Evolutionary conservation across 2,797 vertebrate genomes (phyloP), one percentile per base, ranked within the genome.

Genomic region (Acanthornis magna): DNA sequence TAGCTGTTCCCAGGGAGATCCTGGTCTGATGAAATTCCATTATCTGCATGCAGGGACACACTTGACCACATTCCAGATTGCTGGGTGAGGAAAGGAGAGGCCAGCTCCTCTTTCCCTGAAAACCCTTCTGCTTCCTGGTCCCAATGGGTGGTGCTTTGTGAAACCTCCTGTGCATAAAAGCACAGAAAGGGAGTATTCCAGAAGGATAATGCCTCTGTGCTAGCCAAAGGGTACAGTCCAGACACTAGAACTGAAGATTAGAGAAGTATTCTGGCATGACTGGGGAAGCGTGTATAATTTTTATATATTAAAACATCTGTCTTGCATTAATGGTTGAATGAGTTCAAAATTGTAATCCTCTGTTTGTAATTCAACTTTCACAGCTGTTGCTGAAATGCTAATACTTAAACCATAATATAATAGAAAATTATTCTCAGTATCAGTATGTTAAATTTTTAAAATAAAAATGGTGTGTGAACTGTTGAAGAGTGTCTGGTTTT

Each of bases 1-100:
- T 38, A 10, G 27, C 43, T 1, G 0, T 22, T 47, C 47, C n/a
- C 1, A 0, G 20, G 30, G 25, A 73, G 10, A 80, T 15, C 6
- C 16, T 25, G 27, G 16, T 57, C 23, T 14, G 15, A 45, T 14
- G 38, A 29, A 42, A 38, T 16, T n/a, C 34, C n/a, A 16, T 20
- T 32, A 13, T 19, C 29, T 50, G 63, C 34, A 54, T 2, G 4
- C 38, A 48, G 29, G 34, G n/a, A 25, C 55, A 51, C 19, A 14
- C 7, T 12, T 43, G 20, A 20, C 22, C n/a, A n/a, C 3, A 4
- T 4, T 45, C 22, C n/a, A 48, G 20, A 8, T 0, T 27, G 34
- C 36, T 17, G 32, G 18, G 30, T 13, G 2, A 72, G 9, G 51
- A 7, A 29, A 30, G 13, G 22, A 51, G 38, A 32, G 45, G 40